A percentile compares a stretch with the other conserved stretches of the same genome.
These are phyloP conservation scores for Xylota sylvarum DNA, from an alignment of 2,888 invertebrate species.

Conservation along the genomic window DNA sequence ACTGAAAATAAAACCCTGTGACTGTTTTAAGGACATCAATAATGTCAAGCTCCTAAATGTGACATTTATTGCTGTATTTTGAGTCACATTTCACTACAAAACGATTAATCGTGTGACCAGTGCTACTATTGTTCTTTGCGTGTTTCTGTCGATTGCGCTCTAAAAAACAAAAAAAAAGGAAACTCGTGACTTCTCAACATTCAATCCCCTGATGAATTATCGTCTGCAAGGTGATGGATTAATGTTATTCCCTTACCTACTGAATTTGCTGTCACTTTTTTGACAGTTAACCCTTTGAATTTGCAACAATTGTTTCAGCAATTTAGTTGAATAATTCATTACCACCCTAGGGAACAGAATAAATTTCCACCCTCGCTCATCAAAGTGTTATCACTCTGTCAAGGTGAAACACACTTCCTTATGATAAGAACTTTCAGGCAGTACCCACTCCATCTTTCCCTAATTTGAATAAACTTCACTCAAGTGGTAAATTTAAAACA, in stretches of 20 bases:
- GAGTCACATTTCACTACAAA: conserved; percentile 17
- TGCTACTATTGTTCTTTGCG: not conserved
- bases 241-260: not conserved
- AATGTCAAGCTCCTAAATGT: not conserved
- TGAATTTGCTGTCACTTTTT: not conserved
- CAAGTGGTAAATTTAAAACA: not conserved
- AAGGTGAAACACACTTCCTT: not conserved
- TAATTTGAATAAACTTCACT: not conserved
- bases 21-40: conserved; percentile 16
- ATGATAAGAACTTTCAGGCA: not conserved
- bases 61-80: conserved; percentile 12
- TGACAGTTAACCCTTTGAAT: not conserved
- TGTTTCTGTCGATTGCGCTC: conserved; percentile 3
- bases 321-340: not conserved
- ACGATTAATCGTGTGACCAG: conserved; percentile 5
- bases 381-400: not conserved
- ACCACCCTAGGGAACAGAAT: not conserved
- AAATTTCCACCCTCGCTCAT: not conserved
- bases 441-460: not conserved
- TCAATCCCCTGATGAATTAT: not conserved
- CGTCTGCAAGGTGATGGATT: not conserved
- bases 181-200: conserved; percentile 14
- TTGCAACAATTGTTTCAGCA: not conserved
- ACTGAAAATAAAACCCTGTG: not conserved
- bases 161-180: not conserved